Percentiles rank a stretch among this genome's conserved stretches.
phyloP scores from a whole-genome alignment of 2,888 invertebrate genomes.

The Epinotia nisella region DNA sequence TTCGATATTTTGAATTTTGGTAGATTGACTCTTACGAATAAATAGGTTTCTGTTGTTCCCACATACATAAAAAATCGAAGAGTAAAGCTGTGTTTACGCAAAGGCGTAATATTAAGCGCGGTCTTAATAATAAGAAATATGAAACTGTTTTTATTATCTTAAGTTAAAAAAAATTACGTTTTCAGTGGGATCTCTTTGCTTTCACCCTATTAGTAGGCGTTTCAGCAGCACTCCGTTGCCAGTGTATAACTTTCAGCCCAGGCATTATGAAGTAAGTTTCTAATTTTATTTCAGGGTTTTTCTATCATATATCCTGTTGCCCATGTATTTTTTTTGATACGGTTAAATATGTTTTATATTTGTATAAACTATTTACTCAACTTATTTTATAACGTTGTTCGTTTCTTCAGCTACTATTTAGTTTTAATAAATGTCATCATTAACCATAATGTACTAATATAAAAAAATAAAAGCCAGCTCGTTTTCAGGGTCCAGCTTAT shows the following conservation, averaged over 20 bases:
- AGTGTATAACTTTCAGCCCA: conserved; percentile 62
- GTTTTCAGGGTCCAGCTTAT: conserved; percentile 85
- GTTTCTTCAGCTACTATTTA: background rate
- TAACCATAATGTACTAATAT: too few species aligned
- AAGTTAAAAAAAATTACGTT: conserved; percentile 1
- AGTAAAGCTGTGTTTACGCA: too few species aligned
- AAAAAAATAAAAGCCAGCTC: background rate
- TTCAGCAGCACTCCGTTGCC: conserved; percentile 53
- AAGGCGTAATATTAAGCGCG: too few species aligned
- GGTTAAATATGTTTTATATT: background rate
- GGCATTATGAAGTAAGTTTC: conserved; percentile 65
- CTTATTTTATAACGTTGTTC: too few species aligned
- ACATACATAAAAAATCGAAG: too few species aligned
- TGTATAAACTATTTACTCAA: background rate
- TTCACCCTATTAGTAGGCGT: conserved; percentile 45
- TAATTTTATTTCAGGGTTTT: too few species aligned
- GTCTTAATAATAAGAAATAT: background rate
- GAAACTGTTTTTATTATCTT: background rate
- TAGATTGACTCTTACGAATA: too few species aligned
- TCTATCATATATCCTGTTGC: background rate
- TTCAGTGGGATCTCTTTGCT: conserved; percentile 48
- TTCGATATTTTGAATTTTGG: too few species aligned
- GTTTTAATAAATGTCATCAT: background rate
- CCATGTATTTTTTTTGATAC: background rate
- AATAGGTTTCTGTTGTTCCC: too few species aligned